phyloP scores from a whole-genome alignment of 2,113 vertebrate genomes.

The Cheirogaleus medius region DNA sequence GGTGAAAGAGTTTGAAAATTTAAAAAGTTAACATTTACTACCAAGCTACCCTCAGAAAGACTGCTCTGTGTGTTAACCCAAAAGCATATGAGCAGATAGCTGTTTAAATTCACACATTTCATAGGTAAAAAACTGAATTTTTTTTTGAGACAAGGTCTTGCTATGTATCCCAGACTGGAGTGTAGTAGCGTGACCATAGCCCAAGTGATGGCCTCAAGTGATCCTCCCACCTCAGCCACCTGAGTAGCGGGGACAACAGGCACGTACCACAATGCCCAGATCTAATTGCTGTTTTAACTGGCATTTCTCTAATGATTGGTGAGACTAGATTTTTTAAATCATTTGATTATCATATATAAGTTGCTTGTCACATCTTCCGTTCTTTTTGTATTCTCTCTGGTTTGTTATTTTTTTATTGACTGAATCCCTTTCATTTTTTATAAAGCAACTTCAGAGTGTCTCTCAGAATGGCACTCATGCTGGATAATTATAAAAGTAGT shows the following conservation, averaged over 20 bases:
- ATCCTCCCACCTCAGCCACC: too few species aligned
- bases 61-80: not conserved
- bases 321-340: not conserved
- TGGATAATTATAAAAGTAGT: not conserved
- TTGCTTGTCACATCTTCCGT: not conserved
- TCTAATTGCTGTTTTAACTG: not conserved
- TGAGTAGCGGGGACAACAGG: too few species aligned
- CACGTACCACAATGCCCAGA: too few species aligned
- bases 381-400: not conserved
- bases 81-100: not conserved
- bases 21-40: slow-evolving; percentile 36
- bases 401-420: not conserved
- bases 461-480: not conserved
- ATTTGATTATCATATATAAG: not conserved
- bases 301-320: not conserved
- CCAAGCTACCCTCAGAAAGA: not conserved
- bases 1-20: slow-evolving; percentile 9
- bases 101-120: not conserved
- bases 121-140: not conserved
- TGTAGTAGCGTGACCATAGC: too few species aligned
- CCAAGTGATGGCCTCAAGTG: too few species aligned
- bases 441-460: not conserved
- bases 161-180: too few species aligned
- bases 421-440: not conserved
- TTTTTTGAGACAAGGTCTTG: too few species aligned